These are phyloP conservation scores for Leptodactylus fuscus DNA, from an alignment of 2,113 vertebrate genomes.

Conservation along the genomic window DNA sequence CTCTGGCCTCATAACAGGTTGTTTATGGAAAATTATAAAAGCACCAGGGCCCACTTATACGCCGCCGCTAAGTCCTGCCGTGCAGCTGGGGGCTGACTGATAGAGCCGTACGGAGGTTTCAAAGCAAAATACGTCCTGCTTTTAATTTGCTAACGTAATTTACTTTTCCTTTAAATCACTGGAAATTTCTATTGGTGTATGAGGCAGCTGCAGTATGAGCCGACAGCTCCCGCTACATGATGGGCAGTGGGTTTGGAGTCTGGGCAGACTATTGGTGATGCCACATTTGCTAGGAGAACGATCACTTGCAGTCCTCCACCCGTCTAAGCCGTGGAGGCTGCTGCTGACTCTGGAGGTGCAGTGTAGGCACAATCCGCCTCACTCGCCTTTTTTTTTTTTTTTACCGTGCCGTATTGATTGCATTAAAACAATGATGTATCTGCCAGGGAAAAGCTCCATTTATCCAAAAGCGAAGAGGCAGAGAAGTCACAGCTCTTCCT, in stretches of 20 bases:
- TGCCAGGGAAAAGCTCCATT: conserved; percentile 44
- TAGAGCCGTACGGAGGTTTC: not conserved
- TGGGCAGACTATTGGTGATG: conserved; percentile 7
- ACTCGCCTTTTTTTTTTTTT: conserved; percentile 19
- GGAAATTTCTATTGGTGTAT: conserved; percentile 19
- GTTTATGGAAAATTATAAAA: conserved; percentile 59
- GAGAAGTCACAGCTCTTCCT: conserved; percentile 32
- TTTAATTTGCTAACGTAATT: conserved; percentile 9
- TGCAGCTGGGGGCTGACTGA: conserved; percentile 7
- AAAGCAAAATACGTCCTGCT: not conserved
- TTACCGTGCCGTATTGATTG: conserved; percentile 34
- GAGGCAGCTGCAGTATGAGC: conserved; percentile 8
- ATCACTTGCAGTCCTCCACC: not conserved
- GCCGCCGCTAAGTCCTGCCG: conserved; percentile 20
- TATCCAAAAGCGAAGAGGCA: conserved; percentile 28
- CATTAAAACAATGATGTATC: conserved; percentile 50
- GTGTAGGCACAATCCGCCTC: conserved; percentile 19
- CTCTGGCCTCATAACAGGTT: conserved; percentile 57
- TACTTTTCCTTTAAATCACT: conserved; percentile 20
- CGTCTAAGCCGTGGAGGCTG: not conserved
- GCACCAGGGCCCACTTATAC: conserved; percentile 53
- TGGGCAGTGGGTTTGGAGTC: not conserved
- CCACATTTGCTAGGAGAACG: conserved; percentile 22
- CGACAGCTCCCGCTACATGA: not conserved
- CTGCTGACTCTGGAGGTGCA: conserved; percentile 31